These are phyloP conservation scores for Tadarida brasiliensis DNA, from an alignment of 2,797 vertebrate species.

Conservation along the genomic window DNA sequence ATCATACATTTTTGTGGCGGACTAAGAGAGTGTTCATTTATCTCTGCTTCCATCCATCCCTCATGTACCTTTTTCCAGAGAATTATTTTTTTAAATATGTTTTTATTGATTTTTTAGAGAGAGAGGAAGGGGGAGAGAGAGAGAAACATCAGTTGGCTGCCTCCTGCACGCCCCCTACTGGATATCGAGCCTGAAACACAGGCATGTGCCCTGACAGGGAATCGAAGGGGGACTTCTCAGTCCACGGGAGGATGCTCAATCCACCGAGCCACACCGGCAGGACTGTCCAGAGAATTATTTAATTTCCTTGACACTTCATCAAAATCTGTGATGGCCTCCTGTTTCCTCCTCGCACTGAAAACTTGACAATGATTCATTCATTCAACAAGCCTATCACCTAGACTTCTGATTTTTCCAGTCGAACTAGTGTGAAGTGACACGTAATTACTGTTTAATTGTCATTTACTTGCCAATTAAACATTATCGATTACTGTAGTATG, in stretches of 20 bases:
- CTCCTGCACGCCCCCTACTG: no score
- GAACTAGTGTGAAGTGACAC: neutral
- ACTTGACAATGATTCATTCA: neutral
- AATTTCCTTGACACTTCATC: constrained; percentile 46
- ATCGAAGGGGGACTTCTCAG: no score
- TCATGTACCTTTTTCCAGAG: neutral
- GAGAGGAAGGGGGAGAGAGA: no score
- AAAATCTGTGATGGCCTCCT: neutral
- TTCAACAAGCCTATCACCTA: neutral
- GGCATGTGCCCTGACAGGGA: no score
- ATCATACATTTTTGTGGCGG: constrained; percentile 32
- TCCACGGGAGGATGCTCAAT: no score
- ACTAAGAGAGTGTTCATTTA: neutral
- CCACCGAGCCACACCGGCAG: no score
- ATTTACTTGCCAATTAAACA: neutral
- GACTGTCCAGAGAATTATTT: neutral
- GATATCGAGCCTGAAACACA: no score
- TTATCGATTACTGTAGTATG: neutral
- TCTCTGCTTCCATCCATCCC: neutral
- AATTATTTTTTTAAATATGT: neutral
- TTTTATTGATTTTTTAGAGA: no score
- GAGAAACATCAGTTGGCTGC: no score
- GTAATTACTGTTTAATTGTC: neutral
- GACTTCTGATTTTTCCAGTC: neutral
- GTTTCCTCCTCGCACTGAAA: constrained; percentile 48